A percentile compares a stretch with the other conserved stretches of the same genome.
These are phyloP conservation scores for Eospalax fontanierii DNA, from an alignment of 2,797 vertebrate genomes.

Conservation along the genomic window DNA sequence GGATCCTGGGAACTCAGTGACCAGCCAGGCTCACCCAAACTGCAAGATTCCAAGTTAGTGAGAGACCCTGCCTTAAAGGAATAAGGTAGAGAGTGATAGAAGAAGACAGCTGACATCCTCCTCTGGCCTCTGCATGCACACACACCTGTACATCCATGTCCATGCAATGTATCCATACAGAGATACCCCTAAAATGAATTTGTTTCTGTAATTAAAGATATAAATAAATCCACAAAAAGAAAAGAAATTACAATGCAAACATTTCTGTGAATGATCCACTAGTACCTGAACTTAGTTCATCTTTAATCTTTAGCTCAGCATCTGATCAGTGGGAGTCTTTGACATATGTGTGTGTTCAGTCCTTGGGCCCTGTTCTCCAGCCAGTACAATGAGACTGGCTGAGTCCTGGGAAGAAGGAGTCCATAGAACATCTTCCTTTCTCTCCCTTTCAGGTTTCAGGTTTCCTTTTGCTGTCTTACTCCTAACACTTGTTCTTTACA, in stretches of 20 bases:
- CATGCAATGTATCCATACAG: background rate
- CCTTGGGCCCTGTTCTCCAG: background rate
- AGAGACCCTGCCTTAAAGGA: background rate
- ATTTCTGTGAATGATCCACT: constrained; percentile 8
- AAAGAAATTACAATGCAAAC: background rate
- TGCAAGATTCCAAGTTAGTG: background rate
- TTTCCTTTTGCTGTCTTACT: background rate
- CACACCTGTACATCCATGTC: too few relatives aligned
- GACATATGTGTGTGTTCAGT: background rate
- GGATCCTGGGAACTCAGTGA: background rate
- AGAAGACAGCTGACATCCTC: too few relatives aligned
- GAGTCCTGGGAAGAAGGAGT: background rate
- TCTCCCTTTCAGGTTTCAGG: background rate
- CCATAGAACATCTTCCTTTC: background rate
- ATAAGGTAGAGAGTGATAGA: background rate
- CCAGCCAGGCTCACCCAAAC: background rate
- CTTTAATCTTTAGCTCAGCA: background rate
- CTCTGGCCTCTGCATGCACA: background rate
- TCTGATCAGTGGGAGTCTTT: background rate
- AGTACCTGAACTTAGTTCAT: background rate
- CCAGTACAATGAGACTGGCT: background rate
- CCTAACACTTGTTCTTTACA: background rate
- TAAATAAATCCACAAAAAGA: background rate
- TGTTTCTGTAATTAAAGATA: background rate
- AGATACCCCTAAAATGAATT: background rate